These are phyloP conservation scores for Drosophila equinoxialis DNA, from an alignment of 1,140 invertebrate species.

Conservation along the genomic window DNA sequence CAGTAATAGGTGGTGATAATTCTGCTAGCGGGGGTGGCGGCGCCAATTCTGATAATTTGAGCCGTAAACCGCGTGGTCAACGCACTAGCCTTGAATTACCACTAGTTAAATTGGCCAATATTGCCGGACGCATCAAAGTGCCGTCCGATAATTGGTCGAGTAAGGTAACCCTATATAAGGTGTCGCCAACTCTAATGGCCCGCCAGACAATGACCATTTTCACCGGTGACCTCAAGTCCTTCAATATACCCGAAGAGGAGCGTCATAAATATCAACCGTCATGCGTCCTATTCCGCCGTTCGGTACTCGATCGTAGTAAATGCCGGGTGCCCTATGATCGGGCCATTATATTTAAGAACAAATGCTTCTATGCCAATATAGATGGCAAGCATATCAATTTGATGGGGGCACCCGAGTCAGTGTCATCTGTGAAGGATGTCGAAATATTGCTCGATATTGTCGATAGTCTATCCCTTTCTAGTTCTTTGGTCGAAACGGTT, in stretches of 20 bases:
- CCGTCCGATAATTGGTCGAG: conserved; percentile 69
- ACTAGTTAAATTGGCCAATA: conserved; percentile 74
- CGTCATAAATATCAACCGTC: conserved; percentile 79
- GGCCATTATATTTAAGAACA: conserved; percentile 82
- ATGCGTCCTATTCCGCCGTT: conserved; percentile 75
- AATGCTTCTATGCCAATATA: conserved; percentile 78
- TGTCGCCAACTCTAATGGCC: conserved; percentile 54
- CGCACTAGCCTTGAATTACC: conserved; percentile 71
- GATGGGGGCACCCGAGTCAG: conserved; percentile 67
- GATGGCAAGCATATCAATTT: conserved; percentile 81
- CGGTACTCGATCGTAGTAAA: conserved; percentile 52
- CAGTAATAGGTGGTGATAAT: conserved; percentile 2
- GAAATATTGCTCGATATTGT: conserved; percentile 78
- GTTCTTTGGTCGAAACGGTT: conserved; percentile 69
- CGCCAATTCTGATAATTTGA: not conserved
- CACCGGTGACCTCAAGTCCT: conserved; percentile 73
- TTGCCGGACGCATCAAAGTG: conserved; percentile 56
- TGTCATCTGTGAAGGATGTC: conserved; percentile 63
- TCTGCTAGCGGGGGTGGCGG: not conserved
- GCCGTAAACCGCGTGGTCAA: conserved; percentile 46
- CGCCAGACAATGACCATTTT: conserved; percentile 65
- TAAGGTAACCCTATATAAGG: conserved; percentile 78
- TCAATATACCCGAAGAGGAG: conserved; percentile 73
- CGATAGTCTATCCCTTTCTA: conserved; percentile 60
- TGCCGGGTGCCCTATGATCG: conserved; percentile 77